These are phyloP conservation scores for Phalacrocorax brasilianus DNA, from an alignment of 2,113 vertebrate genomes.

Conservation along the genomic window DNA sequence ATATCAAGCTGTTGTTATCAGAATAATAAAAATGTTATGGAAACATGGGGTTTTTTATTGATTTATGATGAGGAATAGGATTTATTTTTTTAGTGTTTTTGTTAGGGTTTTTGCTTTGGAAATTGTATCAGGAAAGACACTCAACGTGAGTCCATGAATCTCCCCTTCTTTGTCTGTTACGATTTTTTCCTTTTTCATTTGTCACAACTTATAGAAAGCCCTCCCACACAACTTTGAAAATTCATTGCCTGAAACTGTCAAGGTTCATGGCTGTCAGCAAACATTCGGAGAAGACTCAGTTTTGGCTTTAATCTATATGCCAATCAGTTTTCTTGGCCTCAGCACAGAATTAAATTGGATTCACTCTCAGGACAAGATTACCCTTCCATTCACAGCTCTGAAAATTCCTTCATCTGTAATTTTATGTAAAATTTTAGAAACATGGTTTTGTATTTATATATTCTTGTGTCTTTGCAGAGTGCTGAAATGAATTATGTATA, in stretches of 20 bases:
- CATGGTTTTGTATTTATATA: background rate
- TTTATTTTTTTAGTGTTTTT: background rate
- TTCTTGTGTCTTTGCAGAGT: background rate
- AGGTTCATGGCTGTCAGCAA: background rate
- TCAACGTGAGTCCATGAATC: background rate
- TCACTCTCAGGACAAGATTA: background rate
- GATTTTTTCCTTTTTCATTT: background rate
- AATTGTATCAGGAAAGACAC: background rate
- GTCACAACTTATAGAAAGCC: background rate
- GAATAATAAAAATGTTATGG: conserved; percentile 56
- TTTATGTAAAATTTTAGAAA: background rate
- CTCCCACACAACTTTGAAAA: conserved; percentile 15
- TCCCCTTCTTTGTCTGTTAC: background rate
- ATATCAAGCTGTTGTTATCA: conserved; percentile 61
- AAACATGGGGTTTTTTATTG: background rate
- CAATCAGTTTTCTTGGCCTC: background rate
- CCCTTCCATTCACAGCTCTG: background rate
- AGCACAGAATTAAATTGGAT: background rate
- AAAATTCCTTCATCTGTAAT: background rate
- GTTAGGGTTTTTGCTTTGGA: background rate
- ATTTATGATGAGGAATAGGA: conserved; percentile 8
- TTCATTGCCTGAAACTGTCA: background rate
- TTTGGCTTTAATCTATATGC: background rate
- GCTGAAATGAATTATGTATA: background rate
- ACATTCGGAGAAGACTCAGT: background rate